phyloP scores from a whole-genome alignment of 2,888 invertebrate species.

The Torymus tubicola region DNA sequence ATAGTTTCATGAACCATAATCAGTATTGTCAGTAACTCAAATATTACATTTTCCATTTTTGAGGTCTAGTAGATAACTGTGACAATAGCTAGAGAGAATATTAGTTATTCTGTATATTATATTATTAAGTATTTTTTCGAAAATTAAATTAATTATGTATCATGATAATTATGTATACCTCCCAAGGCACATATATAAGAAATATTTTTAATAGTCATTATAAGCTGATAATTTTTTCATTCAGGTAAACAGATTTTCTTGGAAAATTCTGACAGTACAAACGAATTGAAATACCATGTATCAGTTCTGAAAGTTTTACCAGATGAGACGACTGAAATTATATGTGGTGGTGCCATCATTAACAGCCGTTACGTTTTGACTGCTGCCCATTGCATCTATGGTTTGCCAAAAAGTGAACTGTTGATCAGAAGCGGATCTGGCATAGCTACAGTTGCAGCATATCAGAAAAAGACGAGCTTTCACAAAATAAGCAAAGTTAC shows the following conservation, averaged over 20 bases:
- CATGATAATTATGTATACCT: too few species aligned
- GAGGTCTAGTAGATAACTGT: too few species aligned
- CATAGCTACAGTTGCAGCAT: background rate
- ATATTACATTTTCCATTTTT: too few species aligned
- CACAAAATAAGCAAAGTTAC: background rate
- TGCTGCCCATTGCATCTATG: background rate
- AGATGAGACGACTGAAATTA: background rate
- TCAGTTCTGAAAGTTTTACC: background rate
- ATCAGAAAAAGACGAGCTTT: background rate
- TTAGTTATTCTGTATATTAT: too few species aligned
- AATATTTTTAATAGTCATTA: background rate
- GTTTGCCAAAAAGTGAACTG: background rate
- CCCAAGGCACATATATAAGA: background rate
- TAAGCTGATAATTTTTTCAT: background rate
- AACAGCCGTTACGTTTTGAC: background rate
- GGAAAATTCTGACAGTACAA: background rate
- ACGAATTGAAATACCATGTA: conserved; percentile 6
- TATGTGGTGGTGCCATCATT: background rate
- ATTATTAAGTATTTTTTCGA: too few species aligned
- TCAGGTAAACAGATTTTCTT: background rate
- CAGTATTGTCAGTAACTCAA: too few species aligned
- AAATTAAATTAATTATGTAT: too few species aligned
- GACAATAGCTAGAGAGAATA: too few species aligned
- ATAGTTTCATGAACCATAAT: too few species aligned
- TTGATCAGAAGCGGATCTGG: background rate